Base-by-base conservation (phyloP, 2,888 invertebrate species). In the Lycaena phlaeas region DNA sequence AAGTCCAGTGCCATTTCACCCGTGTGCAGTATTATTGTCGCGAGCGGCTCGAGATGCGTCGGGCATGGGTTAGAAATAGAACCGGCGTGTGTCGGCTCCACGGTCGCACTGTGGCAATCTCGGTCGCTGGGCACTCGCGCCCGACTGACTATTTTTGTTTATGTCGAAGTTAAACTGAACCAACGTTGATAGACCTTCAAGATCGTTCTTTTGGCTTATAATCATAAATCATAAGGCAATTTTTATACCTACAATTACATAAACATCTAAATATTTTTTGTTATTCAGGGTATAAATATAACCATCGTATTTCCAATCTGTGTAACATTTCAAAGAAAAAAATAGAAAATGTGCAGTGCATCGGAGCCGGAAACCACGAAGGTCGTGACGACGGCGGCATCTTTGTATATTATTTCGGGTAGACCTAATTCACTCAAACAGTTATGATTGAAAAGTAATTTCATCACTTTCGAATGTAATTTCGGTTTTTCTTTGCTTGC, bases 91-190 rank as follows among this genome's bases (percentile, higher is more conserved):
- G 76, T 69, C 77, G 65, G 77, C 60, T 72, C 66, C 77, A 78
- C 79, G 79, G 65, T 61, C 74, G 66, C 63, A 82, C 82, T 82
- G 74, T 63, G 70, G 65, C 69, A 78, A 81, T 72, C 76, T 82
- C 82, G 81, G 81, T 79, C 82, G 81, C 82, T 75, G 77, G 76
- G 78, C 73, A 64, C 69, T 60, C 61, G 63, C 59, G 64, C 61
- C 46, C 67, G 79, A 76, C 66, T 56, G 73, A 82, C 82, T 84
- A 82, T 84, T 84, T 84, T 82, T 57, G 84, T 81, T 79, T 78
- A 75, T 72, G 71, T 74, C 79, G 76, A 79, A 76, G 77, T 78
- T 78, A 79, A 64, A 63, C 61, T 59, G 68, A 67, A 73, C 69
- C 70, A 71, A 71, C 72, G 68, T 61, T 63, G 59, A 56, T 59